phyloP scores from a whole-genome alignment of 2,888 invertebrate species.

The Tetheella fluctuosa region DNA sequence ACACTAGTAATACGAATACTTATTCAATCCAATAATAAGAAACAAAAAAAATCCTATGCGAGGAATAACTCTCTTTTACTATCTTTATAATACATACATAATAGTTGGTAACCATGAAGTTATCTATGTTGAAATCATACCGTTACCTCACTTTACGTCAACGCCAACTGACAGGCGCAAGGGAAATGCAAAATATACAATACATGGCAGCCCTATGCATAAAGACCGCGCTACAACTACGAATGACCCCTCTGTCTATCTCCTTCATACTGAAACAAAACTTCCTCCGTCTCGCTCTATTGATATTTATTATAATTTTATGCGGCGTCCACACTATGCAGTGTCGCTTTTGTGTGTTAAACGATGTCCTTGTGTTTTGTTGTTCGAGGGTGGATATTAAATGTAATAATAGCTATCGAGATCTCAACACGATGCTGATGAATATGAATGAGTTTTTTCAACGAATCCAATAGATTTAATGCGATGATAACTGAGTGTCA shows the following conservation, averaged over 20 bases:
- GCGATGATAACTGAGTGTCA: constrained; percentile 70
- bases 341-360: constrained; percentile 73
- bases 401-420: constrained; percentile 58
- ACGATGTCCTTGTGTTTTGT: constrained; percentile 73
- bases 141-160: constrained; percentile 13
- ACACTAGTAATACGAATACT: no score
- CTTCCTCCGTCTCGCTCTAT: constrained; percentile 47
- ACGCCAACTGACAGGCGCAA: constrained; percentile 31
- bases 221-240: constrained; percentile 37
- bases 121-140: constrained; percentile 13
- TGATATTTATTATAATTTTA: constrained; percentile 83
- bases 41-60: no score
- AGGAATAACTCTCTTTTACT: no score
- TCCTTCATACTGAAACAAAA: constrained; percentile 25
- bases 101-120: neutral
- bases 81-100: no score
- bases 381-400: constrained; percentile 66
- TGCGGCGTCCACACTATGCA: constrained; percentile 67
- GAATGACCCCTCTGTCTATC: constrained; percentile 47
- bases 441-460: constrained; percentile 74
- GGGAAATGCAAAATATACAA: constrained; percentile 29
- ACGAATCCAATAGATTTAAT: constrained; percentile 59
- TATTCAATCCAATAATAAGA: no score
- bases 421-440: constrained; percentile 51
- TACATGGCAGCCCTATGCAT: constrained; percentile 39